These are phyloP conservation scores for Zaprionus vittiger DNA, from an alignment of 1,140 invertebrate species.

Conservation along the genomic window DNA sequence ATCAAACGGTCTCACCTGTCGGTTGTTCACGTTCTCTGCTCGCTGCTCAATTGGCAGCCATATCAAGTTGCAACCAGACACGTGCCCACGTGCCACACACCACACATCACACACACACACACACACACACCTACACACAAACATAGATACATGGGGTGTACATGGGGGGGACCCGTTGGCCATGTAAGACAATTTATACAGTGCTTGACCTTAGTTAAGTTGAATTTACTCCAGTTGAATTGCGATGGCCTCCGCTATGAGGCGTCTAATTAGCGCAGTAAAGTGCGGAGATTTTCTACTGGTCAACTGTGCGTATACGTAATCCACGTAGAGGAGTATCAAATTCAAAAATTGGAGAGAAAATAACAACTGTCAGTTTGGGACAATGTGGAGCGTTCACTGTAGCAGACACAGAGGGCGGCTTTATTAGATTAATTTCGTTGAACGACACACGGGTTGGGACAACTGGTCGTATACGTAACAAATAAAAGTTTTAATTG, in stretches of 20 bases:
- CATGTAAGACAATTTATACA: constrained; percentile 31
- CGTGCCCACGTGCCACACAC: constrained; percentile 27
- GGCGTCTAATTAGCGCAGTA: constrained; percentile 41
- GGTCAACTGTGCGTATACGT: constrained; percentile 2
- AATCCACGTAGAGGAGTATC: constrained; percentile 8
- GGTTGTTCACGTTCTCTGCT: constrained; percentile 23
- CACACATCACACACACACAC: constrained; percentile 5
- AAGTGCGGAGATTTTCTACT: constrained; percentile 14
- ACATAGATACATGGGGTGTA: too few species aligned
- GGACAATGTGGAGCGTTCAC: neutral
- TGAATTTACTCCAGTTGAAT: constrained; percentile 38
- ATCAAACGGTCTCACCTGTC: neutral
- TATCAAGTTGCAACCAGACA: constrained; percentile 35
- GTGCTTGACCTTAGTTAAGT: constrained; percentile 45
- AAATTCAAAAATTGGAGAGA: constrained; percentile 32
- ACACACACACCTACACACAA: constrained; percentile 6
- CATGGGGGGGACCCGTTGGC: neutral
- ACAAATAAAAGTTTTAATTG: constrained; percentile 84
- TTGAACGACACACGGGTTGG: constrained; percentile 62
- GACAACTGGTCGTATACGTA: constrained; percentile 63
- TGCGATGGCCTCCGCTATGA: constrained; percentile 17
- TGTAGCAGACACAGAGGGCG: constrained; percentile 22
- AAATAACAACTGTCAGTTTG: constrained; percentile 36
- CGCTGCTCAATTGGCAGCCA: constrained; percentile 36
- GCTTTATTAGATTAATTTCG: constrained; percentile 80